Base-by-base conservation (phyloP, 2,888 invertebrate species). In the Strigamia maritima region DNA sequence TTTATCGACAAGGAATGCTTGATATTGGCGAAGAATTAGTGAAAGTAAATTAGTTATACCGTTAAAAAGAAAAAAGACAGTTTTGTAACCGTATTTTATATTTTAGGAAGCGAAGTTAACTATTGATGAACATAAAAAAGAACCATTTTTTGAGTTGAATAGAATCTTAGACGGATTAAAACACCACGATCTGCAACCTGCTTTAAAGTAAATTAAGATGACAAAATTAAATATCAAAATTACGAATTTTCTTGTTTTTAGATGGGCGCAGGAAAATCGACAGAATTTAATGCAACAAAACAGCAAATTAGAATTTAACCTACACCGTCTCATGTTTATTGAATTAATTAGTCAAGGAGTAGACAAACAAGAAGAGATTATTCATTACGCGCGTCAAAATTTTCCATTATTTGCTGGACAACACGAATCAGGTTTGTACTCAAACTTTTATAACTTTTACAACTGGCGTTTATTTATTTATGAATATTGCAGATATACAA, bases 1-100 rank as follows among this genome's bases (percentile, higher is more conserved):
- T 97, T 85, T 94, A 95, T 84, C 90, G 97, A 82, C 95, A 97
- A 88, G 98, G 98, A 70, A 91, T 95, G 90, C 90, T 96, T 82
- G 95, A 96, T 79, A 95, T 97, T 44, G 97, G 96, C 1, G 94
- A 96, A 84, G 90, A 92, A 82, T 86, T 95, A 75, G 90, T 91
- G 79, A 86, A 89, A 84, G 92, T 91, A 83, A 80, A 40, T 14
- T 12, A 2, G 24, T 24, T 8, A 8, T 65, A n/a, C n/a, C n/a
- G n/a, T 65, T 24, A 26, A 24, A 65, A 26, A 8, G 26, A 2
- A 7, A 26, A 8, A 70, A 54, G 54, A 19, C 3, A 19, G 65
- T 19, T 16, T 38, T 70, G 70, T 76, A 79, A 60, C 19, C 4
- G 22, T 79, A 76, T 31, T 80, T 80, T 80, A 80, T 84, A 78